These are phyloP conservation scores for Eucriotettix oculatus DNA, from an alignment of 2,888 invertebrate genomes.

Conservation along the genomic window DNA sequence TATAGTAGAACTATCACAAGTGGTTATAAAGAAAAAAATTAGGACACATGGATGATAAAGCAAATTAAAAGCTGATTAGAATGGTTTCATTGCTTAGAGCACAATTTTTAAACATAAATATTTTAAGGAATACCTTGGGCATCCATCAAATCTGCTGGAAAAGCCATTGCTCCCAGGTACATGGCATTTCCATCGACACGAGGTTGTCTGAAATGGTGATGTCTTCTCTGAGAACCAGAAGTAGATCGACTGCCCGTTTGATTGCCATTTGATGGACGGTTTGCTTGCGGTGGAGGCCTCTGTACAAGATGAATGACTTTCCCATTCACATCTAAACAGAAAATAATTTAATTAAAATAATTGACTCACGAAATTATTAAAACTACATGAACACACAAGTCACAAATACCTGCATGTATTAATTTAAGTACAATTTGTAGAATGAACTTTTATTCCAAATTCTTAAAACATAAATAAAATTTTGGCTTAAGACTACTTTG, in stretches of 20 bases:
- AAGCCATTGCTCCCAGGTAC: conserved; percentile 40
- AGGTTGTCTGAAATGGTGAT: conserved; percentile 16
- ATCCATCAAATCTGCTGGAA: conserved; percentile 31
- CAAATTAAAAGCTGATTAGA: no score
- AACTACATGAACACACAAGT: background rate
- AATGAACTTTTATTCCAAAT: no score
- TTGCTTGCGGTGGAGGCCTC: conserved; percentile 54
- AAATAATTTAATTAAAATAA: background rate
- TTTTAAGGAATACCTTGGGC: conserved; percentile 3
- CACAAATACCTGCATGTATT: no score
- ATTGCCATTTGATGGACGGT: conserved; percentile 11
- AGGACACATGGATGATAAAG: no score
- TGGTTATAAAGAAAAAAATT: no score
- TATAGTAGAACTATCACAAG: no score
- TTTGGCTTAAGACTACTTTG: no score
- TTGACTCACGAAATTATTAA: background rate
- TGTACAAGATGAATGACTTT: conserved; percentile 88
- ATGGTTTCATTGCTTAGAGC: no score
- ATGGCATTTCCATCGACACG: conserved; percentile 30
- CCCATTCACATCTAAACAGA: conserved; percentile 60
- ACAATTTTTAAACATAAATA: no score
- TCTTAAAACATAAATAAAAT: no score
- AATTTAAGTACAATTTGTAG: no score
- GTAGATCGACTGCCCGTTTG: conserved; percentile 19
- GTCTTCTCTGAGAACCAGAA: conserved; percentile 6